Base-by-base conservation (phyloP, 2,888 invertebrate species). In the Escarpia spicata region DNA sequence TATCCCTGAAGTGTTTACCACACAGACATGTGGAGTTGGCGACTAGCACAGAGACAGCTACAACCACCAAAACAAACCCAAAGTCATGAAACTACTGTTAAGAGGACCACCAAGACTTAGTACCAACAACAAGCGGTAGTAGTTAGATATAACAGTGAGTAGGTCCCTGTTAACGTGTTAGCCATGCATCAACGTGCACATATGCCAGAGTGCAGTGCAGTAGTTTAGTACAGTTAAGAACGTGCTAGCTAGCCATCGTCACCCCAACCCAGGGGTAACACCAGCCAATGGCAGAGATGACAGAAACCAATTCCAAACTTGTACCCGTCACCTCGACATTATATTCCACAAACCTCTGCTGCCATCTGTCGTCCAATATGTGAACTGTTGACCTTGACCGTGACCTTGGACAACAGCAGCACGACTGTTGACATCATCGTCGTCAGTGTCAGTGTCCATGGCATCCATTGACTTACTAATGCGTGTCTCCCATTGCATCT, bases 401-500 rank as follows among this genome's bases (percentile, higher is more conserved):
- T 75, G 75, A 75, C 75, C 75, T 75, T 75, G 75, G 75, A 75
- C 75, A 26, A 75, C 75, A 26, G 75, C 75, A 6, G 75, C 75
- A 15, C 26, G 75, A n/a, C 75, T 75, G 75, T 75, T 26, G 6
- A 26, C 75, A 75, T 75, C 26, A 26, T 75, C n/a, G 19, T 75
- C 75, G 31, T 75, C 43, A 43, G 43, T 43, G 75, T 43, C 52
- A 90, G n/a, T 43, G 43, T 45, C 31, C 6, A 93, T 31, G 26
- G 45, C 92, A 44, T 58, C 92, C 58, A 92, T 43, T 8, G 93
- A 92, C 43, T 58, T 60, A 90, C 93, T 93, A 44, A 93, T 93
- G n/a, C 60, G 60, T 12, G 92, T 93, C 90, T 93, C 93, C 91
- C 44, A 26, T 43, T 93, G 44, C 43, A 92, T 90, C 43, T 92